Evolutionary conservation across 2,888 invertebrate species (phyloP).

Genomic region (Blastobasis lacticolella): DNA sequence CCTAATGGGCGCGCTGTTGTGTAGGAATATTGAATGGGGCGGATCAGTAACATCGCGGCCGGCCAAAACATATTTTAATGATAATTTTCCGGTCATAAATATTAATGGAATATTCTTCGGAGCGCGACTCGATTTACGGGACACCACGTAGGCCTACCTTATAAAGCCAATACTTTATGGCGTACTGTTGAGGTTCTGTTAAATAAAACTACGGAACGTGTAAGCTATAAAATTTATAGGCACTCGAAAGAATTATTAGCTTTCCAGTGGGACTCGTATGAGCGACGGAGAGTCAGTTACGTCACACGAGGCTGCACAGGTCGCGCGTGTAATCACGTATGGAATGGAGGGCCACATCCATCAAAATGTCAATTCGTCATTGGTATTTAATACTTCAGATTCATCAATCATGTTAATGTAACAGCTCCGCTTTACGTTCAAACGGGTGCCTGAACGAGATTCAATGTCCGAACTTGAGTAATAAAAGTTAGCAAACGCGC

Average conservation of each 20-base stretch:
- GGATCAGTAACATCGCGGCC: constrained; percentile 42
- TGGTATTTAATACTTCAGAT: constrained; percentile 10
- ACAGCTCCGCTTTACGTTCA: constrained; percentile 1
- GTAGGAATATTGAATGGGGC: constrained; percentile 33
- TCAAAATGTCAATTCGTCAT: constrained; percentile 12
- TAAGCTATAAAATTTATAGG: too few species aligned
- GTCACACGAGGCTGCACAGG: constrained; percentile 19
- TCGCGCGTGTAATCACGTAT: neutral
- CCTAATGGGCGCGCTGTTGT: constrained; percentile 26
- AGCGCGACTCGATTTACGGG: constrained; percentile 37
- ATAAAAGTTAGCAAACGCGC: too few species aligned
- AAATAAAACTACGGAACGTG: too few species aligned
- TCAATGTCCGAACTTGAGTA: neutral
- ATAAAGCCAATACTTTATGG: constrained; percentile 18
- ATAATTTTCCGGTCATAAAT: constrained; percentile 66
- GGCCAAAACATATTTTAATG: constrained; percentile 61
- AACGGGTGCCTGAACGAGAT: constrained; percentile 1
- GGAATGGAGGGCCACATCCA: constrained; percentile 6
- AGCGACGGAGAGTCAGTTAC: constrained; percentile 16
- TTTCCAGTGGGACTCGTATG: too few species aligned
- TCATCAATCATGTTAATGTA: constrained; percentile 8
- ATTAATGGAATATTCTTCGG: constrained; percentile 58
- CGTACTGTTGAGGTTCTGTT: constrained; percentile 1
- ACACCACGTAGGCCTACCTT: constrained; percentile 32
- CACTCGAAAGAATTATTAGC: too few species aligned